Evolutionary conservation across 2,888 invertebrate species (phyloP).

Genomic region (Cryptus viduatorius): DNA sequence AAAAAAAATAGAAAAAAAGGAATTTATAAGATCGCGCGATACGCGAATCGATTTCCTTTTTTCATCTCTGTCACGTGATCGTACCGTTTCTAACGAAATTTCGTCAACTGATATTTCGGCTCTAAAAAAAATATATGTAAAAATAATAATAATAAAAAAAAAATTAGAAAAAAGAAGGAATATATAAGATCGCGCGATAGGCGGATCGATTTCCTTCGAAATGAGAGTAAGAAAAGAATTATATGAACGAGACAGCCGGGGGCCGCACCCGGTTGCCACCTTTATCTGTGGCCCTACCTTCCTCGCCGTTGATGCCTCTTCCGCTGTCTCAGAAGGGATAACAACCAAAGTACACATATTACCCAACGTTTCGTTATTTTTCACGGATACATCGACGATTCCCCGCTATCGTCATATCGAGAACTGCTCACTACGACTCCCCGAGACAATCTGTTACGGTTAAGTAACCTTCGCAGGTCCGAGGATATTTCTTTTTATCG

Average conservation of each 20-base stretch:
- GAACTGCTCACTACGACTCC: neutral
- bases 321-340: slow-evolving; percentile 37
- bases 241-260: slow-evolving; percentile 20
- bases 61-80: neutral
- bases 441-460: neutral
- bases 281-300: slow-evolving; percentile 80
- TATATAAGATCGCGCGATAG: neutral
- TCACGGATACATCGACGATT: neutral
- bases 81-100: neutral
- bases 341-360: slow-evolving; percentile 7
- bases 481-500: neutral
- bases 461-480: neutral
- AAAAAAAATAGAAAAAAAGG: neutral
- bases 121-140: too few relatives aligned
- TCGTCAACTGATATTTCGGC: neutral
- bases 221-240: slow-evolving; percentile 28
- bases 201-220: neutral
- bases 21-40: neutral
- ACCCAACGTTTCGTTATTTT: slow-evolving; percentile 2
- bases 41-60: neutral
- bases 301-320: slow-evolving; percentile 44
- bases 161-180: neutral
- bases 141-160: too few relatives aligned
- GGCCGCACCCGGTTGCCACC: slow-evolving; percentile 74
- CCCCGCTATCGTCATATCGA: slow-evolving; percentile 1